These are phyloP conservation scores for Aplochiton taeniatus DNA, from an alignment of 2,797 vertebrate species.

Conservation along the genomic window DNA sequence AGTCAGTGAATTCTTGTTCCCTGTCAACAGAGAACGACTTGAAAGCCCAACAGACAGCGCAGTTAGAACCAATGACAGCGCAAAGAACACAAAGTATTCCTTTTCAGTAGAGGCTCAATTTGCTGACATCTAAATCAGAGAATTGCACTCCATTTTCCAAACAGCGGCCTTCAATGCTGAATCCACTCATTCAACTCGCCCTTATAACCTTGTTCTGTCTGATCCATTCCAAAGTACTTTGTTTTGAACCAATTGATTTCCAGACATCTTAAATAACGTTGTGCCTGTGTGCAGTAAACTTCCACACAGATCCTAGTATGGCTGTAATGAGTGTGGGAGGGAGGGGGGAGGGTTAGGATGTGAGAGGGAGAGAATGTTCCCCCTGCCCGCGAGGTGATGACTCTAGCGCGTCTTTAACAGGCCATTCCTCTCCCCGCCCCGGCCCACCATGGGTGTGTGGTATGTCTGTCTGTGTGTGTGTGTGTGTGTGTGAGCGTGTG, in stretches of 20 bases:
- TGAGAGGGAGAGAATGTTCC: slow-evolving; percentile 59
- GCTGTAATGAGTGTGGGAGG: slow-evolving; percentile 18
- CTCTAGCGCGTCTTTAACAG: slow-evolving; percentile 39
- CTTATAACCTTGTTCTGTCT: slow-evolving; percentile 7
- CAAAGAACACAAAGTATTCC: too few species aligned
- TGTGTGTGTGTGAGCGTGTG: slow-evolving; percentile 3
- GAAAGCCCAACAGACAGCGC: slow-evolving; percentile 36
- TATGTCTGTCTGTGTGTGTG: slow-evolving; percentile 14
- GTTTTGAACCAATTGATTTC: too few species aligned
- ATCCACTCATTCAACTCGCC: too few species aligned
- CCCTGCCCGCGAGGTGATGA: slow-evolving; percentile 31
- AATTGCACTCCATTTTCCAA: too few species aligned
- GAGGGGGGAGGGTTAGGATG: slow-evolving; percentile 47
- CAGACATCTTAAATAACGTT: too few species aligned
- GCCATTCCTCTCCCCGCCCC: slow-evolving; percentile 41
- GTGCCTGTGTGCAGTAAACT: background rate
- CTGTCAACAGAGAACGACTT: slow-evolving; percentile 49
- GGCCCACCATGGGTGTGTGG: slow-evolving; percentile 5
- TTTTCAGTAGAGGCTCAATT: too few species aligned
- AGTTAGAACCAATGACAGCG: slow-evolving; percentile 22
- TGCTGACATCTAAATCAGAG: too few species aligned
- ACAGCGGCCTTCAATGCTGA: too few species aligned
- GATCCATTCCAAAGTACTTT: too few species aligned
- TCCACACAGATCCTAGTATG: slow-evolving; percentile 4
- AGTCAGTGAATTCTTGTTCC: slow-evolving; percentile 54